These are phyloP conservation scores for Cydia pomonella DNA, from an alignment of 1,140 invertebrate species.

Conservation along the genomic window DNA sequence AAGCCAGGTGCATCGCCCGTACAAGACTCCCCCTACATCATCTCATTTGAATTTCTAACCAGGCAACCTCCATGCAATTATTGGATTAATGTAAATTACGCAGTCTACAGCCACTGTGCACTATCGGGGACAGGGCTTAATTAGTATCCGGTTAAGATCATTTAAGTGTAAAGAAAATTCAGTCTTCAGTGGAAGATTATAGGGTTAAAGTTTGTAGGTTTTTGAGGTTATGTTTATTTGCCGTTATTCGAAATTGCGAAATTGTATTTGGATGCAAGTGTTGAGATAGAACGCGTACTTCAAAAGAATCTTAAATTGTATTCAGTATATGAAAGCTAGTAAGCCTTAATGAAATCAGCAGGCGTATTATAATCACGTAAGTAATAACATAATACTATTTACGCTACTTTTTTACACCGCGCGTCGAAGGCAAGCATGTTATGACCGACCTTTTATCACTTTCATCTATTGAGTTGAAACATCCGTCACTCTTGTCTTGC, in stretches of 20 bases:
- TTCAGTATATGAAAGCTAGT: conserved; percentile 1
- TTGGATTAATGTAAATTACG: conserved; percentile 97
- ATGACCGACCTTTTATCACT: no score
- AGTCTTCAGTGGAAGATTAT: conserved; percentile 42
- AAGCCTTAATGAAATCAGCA: neutral
- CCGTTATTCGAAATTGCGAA: neutral
- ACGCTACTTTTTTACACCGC: no score
- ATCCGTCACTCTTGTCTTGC: no score
- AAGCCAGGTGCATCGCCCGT: conserved; percentile 37
- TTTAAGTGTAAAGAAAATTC: conserved; percentile 53
- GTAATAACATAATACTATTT: no score
- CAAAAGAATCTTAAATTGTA: neutral
- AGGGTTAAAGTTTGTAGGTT: conserved; percentile 8
- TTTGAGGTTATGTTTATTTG: conserved; percentile 8
- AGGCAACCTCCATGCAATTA: conserved; percentile 95
- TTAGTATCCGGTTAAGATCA: conserved; percentile 79
- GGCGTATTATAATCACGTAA: neutral
- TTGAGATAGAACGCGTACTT: neutral
- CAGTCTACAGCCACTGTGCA: conserved; percentile 85
- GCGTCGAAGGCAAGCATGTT: no score
- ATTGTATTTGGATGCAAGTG: conserved; percentile 15
- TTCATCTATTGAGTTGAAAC: no score
- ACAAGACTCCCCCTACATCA: conserved; percentile 81
- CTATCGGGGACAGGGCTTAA: conserved; percentile 78
- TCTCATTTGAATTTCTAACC: conserved; percentile 96